Conservation (phyloP, 2,797 vertebrate species). For the Lagorchestes hirsutus region DNA sequence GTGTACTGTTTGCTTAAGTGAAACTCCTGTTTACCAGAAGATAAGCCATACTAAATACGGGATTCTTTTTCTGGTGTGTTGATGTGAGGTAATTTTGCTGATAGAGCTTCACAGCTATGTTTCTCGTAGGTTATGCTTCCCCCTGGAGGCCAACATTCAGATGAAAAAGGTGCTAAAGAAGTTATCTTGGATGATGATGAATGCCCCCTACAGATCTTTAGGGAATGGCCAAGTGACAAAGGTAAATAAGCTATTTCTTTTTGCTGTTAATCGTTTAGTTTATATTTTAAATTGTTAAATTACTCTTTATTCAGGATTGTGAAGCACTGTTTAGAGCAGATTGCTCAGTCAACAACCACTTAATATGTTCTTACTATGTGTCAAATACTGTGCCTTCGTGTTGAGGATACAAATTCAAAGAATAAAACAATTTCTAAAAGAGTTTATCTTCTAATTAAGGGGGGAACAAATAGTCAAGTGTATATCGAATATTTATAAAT, state of each 20-base stretch:
- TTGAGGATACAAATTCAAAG: not conserved
- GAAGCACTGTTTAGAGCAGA: not conserved
- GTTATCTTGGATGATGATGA: slow-evolving; percentile 93
- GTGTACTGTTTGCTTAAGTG: not conserved
- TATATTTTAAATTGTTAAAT: not conserved
- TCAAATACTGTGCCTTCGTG: not conserved
- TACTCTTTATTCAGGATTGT: not conserved
- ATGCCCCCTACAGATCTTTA: slow-evolving; percentile 97
- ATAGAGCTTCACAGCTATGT: not conserved
- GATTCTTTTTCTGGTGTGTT: not conserved
- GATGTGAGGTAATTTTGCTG: too few relatives aligned
- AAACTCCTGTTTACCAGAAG: not conserved
- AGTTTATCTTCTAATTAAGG: not conserved
- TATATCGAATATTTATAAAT: not conserved
- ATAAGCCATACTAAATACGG: not conserved
- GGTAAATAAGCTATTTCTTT: slow-evolving; percentile 83
- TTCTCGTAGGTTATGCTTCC: slow-evolving; percentile 87
- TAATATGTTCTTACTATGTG: not conserved
- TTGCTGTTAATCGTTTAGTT: not conserved
- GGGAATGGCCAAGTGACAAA: slow-evolving; percentile 97
- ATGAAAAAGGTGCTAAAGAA: slow-evolving; percentile 95
- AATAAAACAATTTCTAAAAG: not conserved
- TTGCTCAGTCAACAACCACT: not conserved
- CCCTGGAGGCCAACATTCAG: slow-evolving; percentile 91
- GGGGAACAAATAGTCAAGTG: not conserved